Percentiles rank a stretch among this genome's conserved stretches.
Conservation (phyloP, 2,888 invertebrate species). For the Drosophila phalerata region DNA sequence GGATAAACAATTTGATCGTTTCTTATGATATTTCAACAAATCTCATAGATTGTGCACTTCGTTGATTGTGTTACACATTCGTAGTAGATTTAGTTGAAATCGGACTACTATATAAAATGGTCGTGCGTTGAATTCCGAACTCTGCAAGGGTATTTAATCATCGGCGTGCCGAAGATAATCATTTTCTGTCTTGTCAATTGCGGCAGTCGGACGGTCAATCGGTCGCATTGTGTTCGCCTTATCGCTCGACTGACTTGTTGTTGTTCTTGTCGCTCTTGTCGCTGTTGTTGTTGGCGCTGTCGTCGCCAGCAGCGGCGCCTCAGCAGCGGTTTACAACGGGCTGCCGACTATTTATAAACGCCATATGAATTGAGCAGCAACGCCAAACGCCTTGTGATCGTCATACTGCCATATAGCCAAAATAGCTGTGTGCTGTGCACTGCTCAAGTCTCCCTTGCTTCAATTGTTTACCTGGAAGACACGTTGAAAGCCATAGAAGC, state of each 20-base stretch:
- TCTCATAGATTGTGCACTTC: background rate
- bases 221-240: conserved; percentile 3
- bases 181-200: background rate
- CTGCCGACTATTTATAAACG: conserved; percentile 75
- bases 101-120: background rate
- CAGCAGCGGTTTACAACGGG: conserved; percentile 20
- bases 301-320: conserved; percentile 9
- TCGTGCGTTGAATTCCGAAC: too few relatives aligned
- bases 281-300: background rate
- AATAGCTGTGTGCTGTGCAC: background rate
- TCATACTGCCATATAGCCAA: conserved; percentile 5
- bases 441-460: background rate
- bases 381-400: conserved; percentile 24
- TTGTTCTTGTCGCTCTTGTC: background rate
- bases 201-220: background rate
- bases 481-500: conserved; percentile 82
- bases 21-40: background rate
- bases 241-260: conserved; percentile 3
- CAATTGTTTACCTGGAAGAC: conserved; percentile 82
- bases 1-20: background rate
- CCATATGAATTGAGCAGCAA: conserved; percentile 33
- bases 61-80: too few relatives aligned
- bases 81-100: background rate
- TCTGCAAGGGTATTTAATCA: background rate
- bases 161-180: background rate